These are phyloP conservation scores for Chloebia gouldiae DNA, from an alignment of 2,113 vertebrate species.

Conservation along the genomic window DNA sequence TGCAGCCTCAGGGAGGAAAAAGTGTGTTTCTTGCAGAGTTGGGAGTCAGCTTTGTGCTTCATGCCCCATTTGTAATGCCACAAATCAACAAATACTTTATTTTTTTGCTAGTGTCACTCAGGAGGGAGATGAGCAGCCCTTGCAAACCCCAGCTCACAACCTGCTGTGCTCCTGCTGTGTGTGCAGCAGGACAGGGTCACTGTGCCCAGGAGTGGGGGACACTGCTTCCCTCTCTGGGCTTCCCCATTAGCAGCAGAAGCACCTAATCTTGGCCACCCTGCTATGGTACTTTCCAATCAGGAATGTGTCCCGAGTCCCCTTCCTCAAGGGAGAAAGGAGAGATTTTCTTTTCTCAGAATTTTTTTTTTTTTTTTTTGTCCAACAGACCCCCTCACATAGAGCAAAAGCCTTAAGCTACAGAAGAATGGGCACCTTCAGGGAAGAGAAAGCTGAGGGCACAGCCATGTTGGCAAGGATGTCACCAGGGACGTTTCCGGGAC, in stretches of 20 bases:
- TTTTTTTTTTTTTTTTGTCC: neutral
- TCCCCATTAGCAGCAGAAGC: neutral
- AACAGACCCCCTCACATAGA: rapidly evolving
- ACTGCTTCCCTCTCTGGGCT: neutral
- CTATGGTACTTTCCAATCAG: neutral
- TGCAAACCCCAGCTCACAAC: rapidly evolving
- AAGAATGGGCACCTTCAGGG: neutral
- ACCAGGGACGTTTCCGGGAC: neutral
- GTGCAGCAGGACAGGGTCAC: neutral
- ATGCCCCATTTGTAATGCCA: neutral
- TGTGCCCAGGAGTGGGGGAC: rapidly evolving
- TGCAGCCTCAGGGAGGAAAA: neutral
- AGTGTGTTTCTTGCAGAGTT: rapidly evolving
- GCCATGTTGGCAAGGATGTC: rapidly evolving
- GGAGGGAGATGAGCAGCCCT: neutral
- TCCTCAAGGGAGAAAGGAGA: neutral
- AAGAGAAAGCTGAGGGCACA: neutral
- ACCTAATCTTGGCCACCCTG: neutral
- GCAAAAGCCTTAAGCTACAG: neutral
- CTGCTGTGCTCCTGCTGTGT: too few relatives aligned
- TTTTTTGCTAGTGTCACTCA: neutral
- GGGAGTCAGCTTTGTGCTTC: neutral
- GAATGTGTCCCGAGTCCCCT: rapidly evolving
- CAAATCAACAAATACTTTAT: neutral
- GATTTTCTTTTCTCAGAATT: too few relatives aligned